Base-by-base conservation (phyloP, 2,797 vertebrate species). In the Leuciscus waleckii region DNA sequence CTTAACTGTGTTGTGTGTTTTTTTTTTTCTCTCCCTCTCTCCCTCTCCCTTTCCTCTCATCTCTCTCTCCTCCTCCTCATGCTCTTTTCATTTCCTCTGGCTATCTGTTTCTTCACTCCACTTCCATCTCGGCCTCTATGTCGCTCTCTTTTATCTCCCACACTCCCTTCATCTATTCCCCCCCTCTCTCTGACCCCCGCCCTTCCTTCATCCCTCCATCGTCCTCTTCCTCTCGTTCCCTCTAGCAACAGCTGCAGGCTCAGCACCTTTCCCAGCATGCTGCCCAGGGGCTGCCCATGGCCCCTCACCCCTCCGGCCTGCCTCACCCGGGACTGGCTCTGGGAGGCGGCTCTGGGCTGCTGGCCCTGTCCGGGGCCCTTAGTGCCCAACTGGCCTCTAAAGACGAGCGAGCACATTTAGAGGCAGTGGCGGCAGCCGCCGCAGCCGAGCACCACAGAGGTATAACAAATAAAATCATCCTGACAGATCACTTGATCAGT, bases 181-280 rank as follows among this genome's bases (percentile, higher is more conserved):
- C 35, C 26, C 86, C 54, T 78, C 85, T 76, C 14, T 68, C 69
- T 82, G 26, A 76, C 23, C 87, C 87, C 87, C 67, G 81, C 87
- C 61, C 65, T 81, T 49, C 74, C 3, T 0, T 58, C 35, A 82
- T 87, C 54, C 7, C n/a, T 37, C 69, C 56, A 23, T 70, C 69
- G 35, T 83, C 81, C 74, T 71, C 63, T 81, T 80, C 74, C 54
- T 79, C 80, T 79, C 17, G 13, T 83, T 81, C 56, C 81, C 79
- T 91, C 35, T 91, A 97, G 97, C 97, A 98, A 89, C 97, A 98
- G 93, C 95, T 98, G 9, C 97, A 98, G 91, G 96, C 96, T 2
- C 97, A 98, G 91, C 97, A 98, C 91, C 96, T 98, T 83, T 96
- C 97, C 0, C 97, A 98, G 92, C 97, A 97, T 0, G 96, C 92